Conservation (phyloP, 2,113 vertebrate genomes). For the Lepisosteus osseus region DNA sequence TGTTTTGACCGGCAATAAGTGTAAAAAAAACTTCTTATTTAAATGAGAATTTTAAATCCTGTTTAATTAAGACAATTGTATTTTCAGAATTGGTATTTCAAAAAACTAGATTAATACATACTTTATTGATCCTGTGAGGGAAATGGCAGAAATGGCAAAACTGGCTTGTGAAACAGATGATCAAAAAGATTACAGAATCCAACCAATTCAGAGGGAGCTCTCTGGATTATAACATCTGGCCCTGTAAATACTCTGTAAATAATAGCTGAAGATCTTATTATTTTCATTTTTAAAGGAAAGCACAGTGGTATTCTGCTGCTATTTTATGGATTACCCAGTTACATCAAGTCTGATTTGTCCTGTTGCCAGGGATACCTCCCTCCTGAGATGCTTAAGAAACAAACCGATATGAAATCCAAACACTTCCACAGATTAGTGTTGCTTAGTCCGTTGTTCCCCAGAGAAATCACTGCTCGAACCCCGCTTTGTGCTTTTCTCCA, state of each 20-base stretch:
- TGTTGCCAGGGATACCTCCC: constrained; percentile 65
- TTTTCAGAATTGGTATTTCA: neutral
- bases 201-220: too few species aligned
- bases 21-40: too few species aligned
- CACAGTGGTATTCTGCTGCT: constrained; percentile 44
- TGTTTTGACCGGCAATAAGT: too few species aligned
- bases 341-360: constrained; percentile 47
- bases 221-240: too few species aligned
- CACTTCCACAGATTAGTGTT: constrained; percentile 20
- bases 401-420: constrained; percentile 31
- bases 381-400: constrained; percentile 41
- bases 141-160: constrained; percentile 10
- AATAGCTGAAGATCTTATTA: constrained; percentile 10
- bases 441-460: constrained; percentile 45
- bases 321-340: constrained; percentile 51
- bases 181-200: too few species aligned
- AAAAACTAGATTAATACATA: constrained; percentile 24
- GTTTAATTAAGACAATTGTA: too few species aligned
- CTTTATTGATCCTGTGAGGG: neutral
- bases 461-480: neutral
- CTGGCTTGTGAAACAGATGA: too few species aligned
- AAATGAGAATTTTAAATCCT: too few species aligned
- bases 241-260: too few species aligned
- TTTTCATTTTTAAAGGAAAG: constrained; percentile 37
- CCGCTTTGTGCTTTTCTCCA: constrained; percentile 43